These are phyloP conservation scores for Sipha maydis DNA, from an alignment of 2,888 invertebrate species.

Conservation along the genomic window DNA sequence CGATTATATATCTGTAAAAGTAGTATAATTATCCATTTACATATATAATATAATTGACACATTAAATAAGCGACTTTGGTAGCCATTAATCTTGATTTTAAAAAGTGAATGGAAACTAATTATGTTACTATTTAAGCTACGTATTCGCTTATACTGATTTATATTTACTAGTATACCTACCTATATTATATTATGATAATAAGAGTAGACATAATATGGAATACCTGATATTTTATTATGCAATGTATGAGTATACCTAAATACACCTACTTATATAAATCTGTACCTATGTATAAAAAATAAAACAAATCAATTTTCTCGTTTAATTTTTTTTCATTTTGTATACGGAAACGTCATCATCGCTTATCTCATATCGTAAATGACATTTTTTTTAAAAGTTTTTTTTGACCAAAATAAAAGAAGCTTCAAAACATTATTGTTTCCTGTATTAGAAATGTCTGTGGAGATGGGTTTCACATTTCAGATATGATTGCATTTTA, in stretches of 20 bases:
- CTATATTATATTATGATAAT: background rate
- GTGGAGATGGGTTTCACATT: too few species aligned
- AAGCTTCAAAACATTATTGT: too few species aligned
- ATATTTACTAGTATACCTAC: background rate
- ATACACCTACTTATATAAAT: background rate
- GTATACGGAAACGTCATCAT: background rate
- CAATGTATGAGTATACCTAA: background rate
- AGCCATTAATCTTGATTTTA: constrained; percentile 32
- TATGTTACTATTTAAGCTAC: constrained; percentile 37
- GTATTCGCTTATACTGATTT: background rate
- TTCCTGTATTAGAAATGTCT: too few species aligned
- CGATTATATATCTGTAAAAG: background rate
- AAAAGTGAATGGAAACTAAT: constrained; percentile 56
- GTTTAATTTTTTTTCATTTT: background rate
- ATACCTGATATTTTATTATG: constrained; percentile 52
- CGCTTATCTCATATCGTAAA: too few species aligned
- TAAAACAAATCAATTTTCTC: background rate
- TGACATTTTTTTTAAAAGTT: background rate
- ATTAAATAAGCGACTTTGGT: constrained; percentile 17
- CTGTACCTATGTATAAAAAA: background rate
- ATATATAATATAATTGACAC: constrained; percentile 21
- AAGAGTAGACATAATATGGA: constrained; percentile 31
- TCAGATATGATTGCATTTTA: too few species aligned
- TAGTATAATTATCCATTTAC: too few species aligned
- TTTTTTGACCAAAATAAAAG: background rate